A percentile compares a stretch with the other conserved stretches of the same genome.
Conservation (phyloP, 2,888 invertebrate species). For the Nephrotoma flavescens region DNA sequence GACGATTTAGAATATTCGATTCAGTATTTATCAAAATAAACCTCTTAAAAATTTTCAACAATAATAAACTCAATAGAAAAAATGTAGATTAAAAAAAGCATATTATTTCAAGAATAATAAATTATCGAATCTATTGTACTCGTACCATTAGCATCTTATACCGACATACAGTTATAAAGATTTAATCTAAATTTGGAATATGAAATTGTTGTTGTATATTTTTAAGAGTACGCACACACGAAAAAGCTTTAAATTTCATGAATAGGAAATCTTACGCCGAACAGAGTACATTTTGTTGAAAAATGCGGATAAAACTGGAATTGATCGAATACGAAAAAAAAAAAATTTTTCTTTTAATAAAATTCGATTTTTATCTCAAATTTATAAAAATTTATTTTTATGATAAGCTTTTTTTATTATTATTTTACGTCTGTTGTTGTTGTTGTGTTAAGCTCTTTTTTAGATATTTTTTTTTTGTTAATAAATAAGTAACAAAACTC, state of each 20-base stretch:
- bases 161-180: too few relatives aligned
- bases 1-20: too few relatives aligned
- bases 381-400: neutral
- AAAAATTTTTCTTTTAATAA: neutral
- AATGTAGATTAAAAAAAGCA: too few relatives aligned
- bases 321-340: neutral
- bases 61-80: too few relatives aligned
- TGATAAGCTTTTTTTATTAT: neutral
- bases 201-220: too few relatives aligned
- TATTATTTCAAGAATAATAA: too few relatives aligned
- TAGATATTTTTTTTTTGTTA: neutral
- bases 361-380: neutral
- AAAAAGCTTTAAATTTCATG: neutral
- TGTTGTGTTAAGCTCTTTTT: neutral
- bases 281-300: neutral
- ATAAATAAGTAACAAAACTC: neutral
- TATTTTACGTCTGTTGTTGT: neutral
- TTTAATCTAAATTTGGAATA: too few relatives aligned
- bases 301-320: neutral
- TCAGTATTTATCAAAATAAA: too few relatives aligned
- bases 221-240: too few relatives aligned
- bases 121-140: too few relatives aligned
- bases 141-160: too few relatives aligned
- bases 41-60: too few relatives aligned
- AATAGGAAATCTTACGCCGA: neutral